These are phyloP conservation scores for Periphyllus acericola DNA, from an alignment of 2,888 invertebrate species.

Conservation along the genomic window DNA sequence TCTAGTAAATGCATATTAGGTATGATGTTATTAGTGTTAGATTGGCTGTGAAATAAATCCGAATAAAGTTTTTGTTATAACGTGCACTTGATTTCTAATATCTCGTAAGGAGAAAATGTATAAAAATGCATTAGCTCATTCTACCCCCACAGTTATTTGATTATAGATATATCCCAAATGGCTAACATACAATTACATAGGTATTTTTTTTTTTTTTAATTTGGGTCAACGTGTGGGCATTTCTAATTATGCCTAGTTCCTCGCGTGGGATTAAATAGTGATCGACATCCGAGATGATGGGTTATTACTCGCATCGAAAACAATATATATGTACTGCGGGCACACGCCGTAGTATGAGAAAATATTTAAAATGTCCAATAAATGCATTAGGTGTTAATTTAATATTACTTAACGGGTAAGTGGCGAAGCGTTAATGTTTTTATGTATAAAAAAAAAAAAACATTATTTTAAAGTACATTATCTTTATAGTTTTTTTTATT, in stretches of 20 bases:
- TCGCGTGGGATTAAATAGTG: conserved; percentile 41
- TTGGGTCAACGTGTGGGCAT: conserved; percentile 54
- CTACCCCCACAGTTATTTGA: conserved; percentile 19
- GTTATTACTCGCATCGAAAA: conserved; percentile 20
- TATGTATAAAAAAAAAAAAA: not conserved
- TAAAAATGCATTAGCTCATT: conserved; percentile 1
- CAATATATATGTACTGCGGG: not conserved
- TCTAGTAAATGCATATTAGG: not conserved
- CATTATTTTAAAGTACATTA: not conserved
- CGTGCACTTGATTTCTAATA: not conserved
- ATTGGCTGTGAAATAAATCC: not conserved
- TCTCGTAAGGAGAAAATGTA: not conserved
- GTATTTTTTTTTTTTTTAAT: conserved; percentile 33
- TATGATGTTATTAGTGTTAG: not conserved
- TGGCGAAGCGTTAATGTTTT: not conserved
- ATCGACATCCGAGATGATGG: conserved; percentile 22
- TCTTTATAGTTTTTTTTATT: not conserved
- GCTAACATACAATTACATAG: conserved; percentile 28
- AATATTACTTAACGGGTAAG: not conserved
- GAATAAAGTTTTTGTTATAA: not conserved
- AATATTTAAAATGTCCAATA: conserved; percentile 26
- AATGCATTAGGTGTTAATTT: conserved; percentile 14
- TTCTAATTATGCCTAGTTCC: conserved; percentile 20
- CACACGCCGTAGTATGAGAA: not conserved
- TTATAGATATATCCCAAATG: not conserved